A percentile compares a stretch with the other conserved stretches of the same genome.
These are phyloP conservation scores for Anniella stebbinsi DNA, from an alignment of 2,797 vertebrate genomes.

Conservation along the genomic window DNA sequence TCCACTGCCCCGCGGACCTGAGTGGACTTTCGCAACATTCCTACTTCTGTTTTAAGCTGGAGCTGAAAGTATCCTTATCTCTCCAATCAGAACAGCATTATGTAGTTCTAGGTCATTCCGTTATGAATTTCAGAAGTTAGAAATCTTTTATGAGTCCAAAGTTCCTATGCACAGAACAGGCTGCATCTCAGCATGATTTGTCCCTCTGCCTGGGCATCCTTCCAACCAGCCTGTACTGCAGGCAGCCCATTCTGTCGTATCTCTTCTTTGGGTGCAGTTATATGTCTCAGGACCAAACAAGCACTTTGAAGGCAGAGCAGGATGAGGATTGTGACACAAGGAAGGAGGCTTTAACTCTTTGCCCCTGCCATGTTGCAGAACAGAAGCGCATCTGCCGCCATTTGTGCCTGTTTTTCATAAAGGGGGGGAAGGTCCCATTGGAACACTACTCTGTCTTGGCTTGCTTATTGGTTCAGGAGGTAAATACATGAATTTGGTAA, in stretches of 20 bases:
- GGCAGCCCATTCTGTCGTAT: background rate
- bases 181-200: background rate
- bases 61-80: background rate
- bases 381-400: too few relatives aligned
- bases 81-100: background rate
- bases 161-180: background rate
- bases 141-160: background rate
- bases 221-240: background rate
- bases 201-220: background rate
- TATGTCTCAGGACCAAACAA: background rate
- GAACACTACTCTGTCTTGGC: too few relatives aligned
- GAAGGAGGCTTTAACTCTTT: background rate
- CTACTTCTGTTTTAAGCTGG: background rate
- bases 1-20: too few relatives aligned
- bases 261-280: background rate
- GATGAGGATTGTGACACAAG: background rate
- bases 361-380: background rate
- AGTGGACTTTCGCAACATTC: too few relatives aligned
- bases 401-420: too few relatives aligned
- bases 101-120: background rate
- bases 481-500: too few relatives aligned
- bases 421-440: too few relatives aligned
- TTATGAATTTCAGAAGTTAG: background rate
- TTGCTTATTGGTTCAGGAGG: too few relatives aligned
- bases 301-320: background rate